Conservation (phyloP, 2,113 vertebrate species). For the Pycnonotus jocosus region DNA sequence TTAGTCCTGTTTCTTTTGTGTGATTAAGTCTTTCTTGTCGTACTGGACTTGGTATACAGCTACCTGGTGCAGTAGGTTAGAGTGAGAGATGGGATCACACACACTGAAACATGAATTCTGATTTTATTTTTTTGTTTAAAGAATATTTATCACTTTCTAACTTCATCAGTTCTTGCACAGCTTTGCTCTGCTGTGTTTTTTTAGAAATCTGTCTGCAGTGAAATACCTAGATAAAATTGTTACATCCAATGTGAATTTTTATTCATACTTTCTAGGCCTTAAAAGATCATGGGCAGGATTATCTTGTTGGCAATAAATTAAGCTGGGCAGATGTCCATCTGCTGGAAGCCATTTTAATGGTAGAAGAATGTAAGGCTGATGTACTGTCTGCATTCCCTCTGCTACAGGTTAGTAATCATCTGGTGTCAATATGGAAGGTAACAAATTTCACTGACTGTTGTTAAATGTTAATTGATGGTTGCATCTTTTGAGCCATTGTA, state of each 20-base stretch:
- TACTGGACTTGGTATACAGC: not conserved
- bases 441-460: not conserved
- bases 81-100: not conserved
- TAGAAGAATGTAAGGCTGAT: slow-evolving; percentile 76
- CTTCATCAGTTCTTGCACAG: not conserved
- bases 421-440: not conserved
- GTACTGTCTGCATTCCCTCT: slow-evolving; percentile 75
- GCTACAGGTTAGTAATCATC: slow-evolving; percentile 50
- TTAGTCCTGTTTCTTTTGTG: not conserved
- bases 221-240: not conserved
- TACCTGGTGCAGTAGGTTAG: not conserved
- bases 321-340: slow-evolving; percentile 86
- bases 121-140: not conserved
- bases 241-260: not conserved
- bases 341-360: slow-evolving; percentile 82
- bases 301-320: slow-evolving; percentile 83
- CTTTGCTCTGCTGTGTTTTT: not conserved
- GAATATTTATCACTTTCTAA: not conserved
- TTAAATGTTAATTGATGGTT: not conserved
- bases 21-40: not conserved
- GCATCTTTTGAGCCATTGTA: not conserved
- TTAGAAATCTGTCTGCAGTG: not conserved
- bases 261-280: slow-evolving; percentile 70
- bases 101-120: not conserved
- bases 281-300: slow-evolving; percentile 64